Conservation (phyloP, 2,113 vertebrate species). For the Campylomormyrus numenius region DNA sequence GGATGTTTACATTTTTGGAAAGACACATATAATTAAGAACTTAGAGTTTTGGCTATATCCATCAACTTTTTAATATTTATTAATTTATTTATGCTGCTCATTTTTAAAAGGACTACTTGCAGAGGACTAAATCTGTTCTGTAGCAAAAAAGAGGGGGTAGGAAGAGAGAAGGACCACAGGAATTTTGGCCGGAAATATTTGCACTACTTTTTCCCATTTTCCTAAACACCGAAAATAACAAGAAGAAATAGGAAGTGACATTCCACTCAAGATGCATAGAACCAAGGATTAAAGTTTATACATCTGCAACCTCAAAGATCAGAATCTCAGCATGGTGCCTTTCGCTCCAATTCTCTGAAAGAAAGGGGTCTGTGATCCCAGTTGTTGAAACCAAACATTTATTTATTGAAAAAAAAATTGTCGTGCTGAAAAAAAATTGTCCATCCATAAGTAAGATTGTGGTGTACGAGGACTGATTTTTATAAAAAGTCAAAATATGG, state of each 20-base stretch:
- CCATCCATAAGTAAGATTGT: neutral
- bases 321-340: neutral
- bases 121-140: conserved; percentile 23
- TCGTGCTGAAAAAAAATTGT: neutral
- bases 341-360: neutral
- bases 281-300: conserved; percentile 32
- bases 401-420: neutral
- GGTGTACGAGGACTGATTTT: neutral
- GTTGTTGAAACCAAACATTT: neutral
- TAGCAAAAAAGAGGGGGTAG: neutral
- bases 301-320: conserved; percentile 13
- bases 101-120: conserved; percentile 23
- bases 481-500: neutral
- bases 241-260: conserved; percentile 19
- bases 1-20: conserved; percentile 45
- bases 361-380: neutral
- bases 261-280: conserved; percentile 22
- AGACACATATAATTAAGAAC: conserved; percentile 27
- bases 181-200: conserved; percentile 46
- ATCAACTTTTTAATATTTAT: conserved; percentile 50
- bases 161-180: conserved; percentile 14
- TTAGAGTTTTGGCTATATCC: conserved; percentile 34
- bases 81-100: conserved; percentile 66
- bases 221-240: neutral
- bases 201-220: conserved; percentile 52